These are phyloP conservation scores for Laticauda laticaudata DNA, from an alignment of 2,113 vertebrate species.

Conservation along the genomic window DNA sequence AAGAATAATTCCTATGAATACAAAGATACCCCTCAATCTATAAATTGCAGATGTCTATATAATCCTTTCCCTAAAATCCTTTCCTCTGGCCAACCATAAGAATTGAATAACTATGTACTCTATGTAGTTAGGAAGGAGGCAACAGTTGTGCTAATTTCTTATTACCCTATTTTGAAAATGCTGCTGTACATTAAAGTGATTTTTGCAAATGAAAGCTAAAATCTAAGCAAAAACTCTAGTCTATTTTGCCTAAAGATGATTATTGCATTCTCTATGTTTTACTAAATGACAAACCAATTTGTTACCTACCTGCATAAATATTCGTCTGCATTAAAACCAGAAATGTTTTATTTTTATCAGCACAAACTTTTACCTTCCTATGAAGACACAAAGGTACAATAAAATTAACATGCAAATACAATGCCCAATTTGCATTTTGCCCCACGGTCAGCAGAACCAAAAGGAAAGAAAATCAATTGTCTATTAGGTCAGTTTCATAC, in stretches of 20 bases:
- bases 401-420: conserved; percentile 79
- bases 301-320: conserved; percentile 79
- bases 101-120: conserved; percentile 45
- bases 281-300: conserved; percentile 81
- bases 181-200: conserved; percentile 71
- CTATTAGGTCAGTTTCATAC: conserved; percentile 85
- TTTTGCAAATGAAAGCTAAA: conserved; percentile 77
- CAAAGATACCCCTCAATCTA: neutral
- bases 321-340: conserved; percentile 75
- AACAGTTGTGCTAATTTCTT: conserved; percentile 57
- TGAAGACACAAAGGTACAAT: conserved; percentile 74
- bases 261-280: conserved; percentile 75
- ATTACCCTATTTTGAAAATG: conserved; percentile 70
- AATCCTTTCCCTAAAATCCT: conserved; percentile 14
- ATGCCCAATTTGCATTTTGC: conserved; percentile 88
- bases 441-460: conserved; percentile 83
- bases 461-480: conserved; percentile 81
- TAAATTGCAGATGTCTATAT: neutral
- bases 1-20: conserved; percentile 10
- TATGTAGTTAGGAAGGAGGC: conserved; percentile 33
- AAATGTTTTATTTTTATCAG: conserved; percentile 85
- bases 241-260: conserved; percentile 77
- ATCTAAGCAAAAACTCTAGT: conserved; percentile 76
- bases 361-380: conserved; percentile 76
- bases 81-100: conserved; percentile 48